phyloP scores from a whole-genome alignment of 2,113 vertebrate species.

The Heterotis niloticus region DNA sequence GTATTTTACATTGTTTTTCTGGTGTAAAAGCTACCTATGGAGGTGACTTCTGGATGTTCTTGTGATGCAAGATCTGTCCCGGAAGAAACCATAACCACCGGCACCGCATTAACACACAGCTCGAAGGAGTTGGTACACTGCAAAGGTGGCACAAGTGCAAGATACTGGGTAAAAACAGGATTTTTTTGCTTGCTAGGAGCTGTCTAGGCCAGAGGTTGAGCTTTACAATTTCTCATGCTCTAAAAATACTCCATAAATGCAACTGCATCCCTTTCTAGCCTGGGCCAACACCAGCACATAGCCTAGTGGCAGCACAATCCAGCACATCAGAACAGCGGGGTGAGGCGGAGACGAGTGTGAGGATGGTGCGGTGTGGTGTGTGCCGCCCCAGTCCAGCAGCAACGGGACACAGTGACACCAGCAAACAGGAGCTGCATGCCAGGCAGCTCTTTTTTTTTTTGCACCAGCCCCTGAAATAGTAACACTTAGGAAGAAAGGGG shows the following conservation, averaged over 20 bases:
- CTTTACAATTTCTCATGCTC: slow-evolving; percentile 13
- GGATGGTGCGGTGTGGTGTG: slow-evolving; percentile 15
- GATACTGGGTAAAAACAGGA: slow-evolving; percentile 2
- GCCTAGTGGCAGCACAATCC: slow-evolving; percentile 4
- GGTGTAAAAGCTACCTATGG: no score
- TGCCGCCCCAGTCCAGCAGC: not conserved
- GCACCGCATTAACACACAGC: not conserved
- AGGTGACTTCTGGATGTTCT: no score
- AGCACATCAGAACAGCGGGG: slow-evolving; percentile 9
- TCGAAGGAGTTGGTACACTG: not conserved
- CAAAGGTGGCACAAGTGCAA: not conserved
- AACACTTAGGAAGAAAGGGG: slow-evolving; percentile 26
- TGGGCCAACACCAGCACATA: no score
- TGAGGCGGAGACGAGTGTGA: slow-evolving; percentile 21
- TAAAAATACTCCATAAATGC: slow-evolving; percentile 13
- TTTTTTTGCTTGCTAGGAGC: not conserved
- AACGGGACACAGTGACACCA: slow-evolving; percentile 3
- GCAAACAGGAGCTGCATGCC: slow-evolving; percentile 36
- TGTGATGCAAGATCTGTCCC: not conserved
- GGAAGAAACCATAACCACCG: not conserved
- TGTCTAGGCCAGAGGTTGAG: slow-evolving; percentile 14
- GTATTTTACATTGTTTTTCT: no score
- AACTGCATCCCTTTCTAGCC: not conserved
- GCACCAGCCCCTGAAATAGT: slow-evolving; percentile 26
- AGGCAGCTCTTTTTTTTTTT: slow-evolving; percentile 14